Evolutionary conservation across 2,797 vertebrate species (phyloP).

Genomic region (Megalops cyprinoides): DNA sequence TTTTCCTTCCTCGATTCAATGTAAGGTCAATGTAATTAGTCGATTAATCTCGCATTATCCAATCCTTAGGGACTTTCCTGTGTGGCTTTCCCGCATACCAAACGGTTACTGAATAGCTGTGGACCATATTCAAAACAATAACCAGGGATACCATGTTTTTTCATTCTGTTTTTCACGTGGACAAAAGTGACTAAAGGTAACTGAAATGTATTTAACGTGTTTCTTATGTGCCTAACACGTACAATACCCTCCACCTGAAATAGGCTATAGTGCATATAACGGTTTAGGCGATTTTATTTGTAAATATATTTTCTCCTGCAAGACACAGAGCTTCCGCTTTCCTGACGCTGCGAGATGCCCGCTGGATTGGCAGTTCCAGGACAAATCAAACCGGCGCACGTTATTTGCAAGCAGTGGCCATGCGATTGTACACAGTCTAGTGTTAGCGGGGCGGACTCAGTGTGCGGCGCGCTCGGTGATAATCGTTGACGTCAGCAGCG

Average conservation of each 20-base stretch:
- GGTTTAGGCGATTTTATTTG: too few relatives aligned
- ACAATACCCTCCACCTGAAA: too few relatives aligned
- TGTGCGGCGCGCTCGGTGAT: slow-evolving; percentile 36
- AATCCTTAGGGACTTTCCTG: background rate
- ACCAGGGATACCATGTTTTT: too few relatives aligned
- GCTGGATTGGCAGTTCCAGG: background rate
- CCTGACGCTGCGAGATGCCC: background rate
- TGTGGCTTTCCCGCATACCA: background rate
- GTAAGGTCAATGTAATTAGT: background rate
- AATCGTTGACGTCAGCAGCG: slow-evolving; percentile 57
- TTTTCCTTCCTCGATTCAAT: background rate
- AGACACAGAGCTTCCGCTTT: background rate
- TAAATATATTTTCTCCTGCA: too few relatives aligned
- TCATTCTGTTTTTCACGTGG: too few relatives aligned
- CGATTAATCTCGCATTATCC: background rate
- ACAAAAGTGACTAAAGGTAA: too few relatives aligned
- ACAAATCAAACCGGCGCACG: slow-evolving; percentile 12
- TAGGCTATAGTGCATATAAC: too few relatives aligned
- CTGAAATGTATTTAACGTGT: too few relatives aligned
- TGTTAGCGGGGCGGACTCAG: background rate
- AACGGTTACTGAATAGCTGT: background rate
- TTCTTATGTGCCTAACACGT: too few relatives aligned
- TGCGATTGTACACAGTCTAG: background rate
- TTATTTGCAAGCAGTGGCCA: slow-evolving; percentile 13
- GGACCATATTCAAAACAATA: background rate